Conservation (phyloP, 2,113 vertebrate genomes). For the Psettodes erumei region DNA sequence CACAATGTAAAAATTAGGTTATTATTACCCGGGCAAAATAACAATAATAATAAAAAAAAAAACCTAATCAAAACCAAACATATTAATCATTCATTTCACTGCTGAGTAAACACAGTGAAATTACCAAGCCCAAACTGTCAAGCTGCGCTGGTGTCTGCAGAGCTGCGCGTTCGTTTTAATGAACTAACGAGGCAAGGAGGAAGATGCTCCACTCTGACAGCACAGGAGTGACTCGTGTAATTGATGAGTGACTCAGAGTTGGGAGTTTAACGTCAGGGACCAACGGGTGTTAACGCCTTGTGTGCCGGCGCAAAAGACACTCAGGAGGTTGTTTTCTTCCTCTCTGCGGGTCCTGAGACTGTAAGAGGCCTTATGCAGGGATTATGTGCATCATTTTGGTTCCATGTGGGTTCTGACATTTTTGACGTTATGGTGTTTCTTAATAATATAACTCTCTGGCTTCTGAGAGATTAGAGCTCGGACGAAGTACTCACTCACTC, state of each 20-base stretch:
- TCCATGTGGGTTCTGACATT: constrained; percentile 8
- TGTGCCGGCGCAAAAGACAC: constrained; percentile 41
- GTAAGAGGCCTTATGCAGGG: not conserved
- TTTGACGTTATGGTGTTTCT: not conserved
- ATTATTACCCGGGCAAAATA: constrained; percentile 26
- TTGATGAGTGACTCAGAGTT: constrained; percentile 60
- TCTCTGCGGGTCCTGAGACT: constrained; percentile 2
- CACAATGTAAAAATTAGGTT: constrained; percentile 47
- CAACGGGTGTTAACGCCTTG: constrained; percentile 49
- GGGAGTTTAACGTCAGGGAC: constrained; percentile 44
- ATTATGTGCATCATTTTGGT: not conserved
- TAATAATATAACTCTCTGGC: not conserved
- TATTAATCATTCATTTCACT: constrained; percentile 57
- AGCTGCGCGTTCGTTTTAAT: constrained; percentile 52
- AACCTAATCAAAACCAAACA: constrained; percentile 19
- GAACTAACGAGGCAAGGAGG: constrained; percentile 64
- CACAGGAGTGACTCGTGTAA: constrained; percentile 70
- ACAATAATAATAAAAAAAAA: not conserved
- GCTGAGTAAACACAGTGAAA: constrained; percentile 67
- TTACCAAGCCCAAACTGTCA: constrained; percentile 46
- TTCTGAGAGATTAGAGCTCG: not conserved
- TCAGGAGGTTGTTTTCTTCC: constrained; percentile 31
- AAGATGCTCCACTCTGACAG: constrained; percentile 60
- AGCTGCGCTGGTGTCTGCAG: constrained; percentile 20
- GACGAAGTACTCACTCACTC: not conserved